Evolutionary conservation across 2,888 invertebrate species (phyloP), one percentile per base, ranked within the genome.

Genomic region (Epirrhoe alternata): DNA sequence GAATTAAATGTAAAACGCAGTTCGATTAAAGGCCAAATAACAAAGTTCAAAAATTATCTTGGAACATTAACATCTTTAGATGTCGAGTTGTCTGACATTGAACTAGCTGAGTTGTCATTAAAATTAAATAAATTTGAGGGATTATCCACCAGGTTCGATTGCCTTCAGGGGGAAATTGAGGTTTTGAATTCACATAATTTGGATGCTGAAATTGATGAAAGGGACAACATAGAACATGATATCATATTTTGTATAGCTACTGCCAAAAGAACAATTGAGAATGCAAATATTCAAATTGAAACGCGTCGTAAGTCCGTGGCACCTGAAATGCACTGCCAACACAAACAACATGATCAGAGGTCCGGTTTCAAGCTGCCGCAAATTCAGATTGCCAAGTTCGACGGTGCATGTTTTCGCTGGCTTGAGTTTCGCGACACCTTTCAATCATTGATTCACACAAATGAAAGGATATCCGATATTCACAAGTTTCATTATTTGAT

Each of bases 381-480:
- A 38, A 38, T 38, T 38, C 38, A 38, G 8, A 38, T 38, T 12
- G 5, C 38, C 2, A 38, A 38, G 8, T 38, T 38, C 8, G 38
- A 38, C 38, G 38, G 38, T 6, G 38, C 38, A 38, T 38, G 38
- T 8, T 38, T 38, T 8, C 38, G 38, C 38, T 38, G 38, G 38
- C 38, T 38, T 12, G 38, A 38, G 38, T 38, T 38, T 7, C 38
- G 38, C 8, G 38, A 69, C 6, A 73, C 70, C 33, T 71, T 64
- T 58, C 66, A 71, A 38, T 74, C 73, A 2, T 38, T 38, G 12
- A 38, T 38, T 38, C 38, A 38, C 8, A 38, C 38, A 12, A 38
- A 38, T 8, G 38, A 38, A 7, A 5, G 38, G 8, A 38, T 38
- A 38, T 38, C 38, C 2, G 38, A 38, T 8, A 38, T 38, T 38